Conservation (phyloP, 2,113 vertebrate genomes). For the Sakesphorus luctuosus region DNA sequence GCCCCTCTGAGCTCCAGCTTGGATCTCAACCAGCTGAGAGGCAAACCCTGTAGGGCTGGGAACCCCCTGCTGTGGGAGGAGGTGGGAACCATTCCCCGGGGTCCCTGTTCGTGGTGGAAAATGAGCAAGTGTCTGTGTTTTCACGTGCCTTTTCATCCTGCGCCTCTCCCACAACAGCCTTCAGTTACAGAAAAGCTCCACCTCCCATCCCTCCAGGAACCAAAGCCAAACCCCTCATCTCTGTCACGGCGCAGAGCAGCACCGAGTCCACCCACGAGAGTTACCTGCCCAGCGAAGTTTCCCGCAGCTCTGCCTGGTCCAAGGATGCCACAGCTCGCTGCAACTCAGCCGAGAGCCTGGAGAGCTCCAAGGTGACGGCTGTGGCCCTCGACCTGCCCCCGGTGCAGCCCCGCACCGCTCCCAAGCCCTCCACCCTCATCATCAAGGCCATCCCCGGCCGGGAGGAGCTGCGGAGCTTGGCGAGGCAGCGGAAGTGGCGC, state of each 20-base stretch:
- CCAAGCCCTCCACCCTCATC: slow-evolving; percentile 85
- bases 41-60: neutral
- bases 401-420: slow-evolving; percentile 74
- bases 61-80: neutral
- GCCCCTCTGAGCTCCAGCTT: neutral
- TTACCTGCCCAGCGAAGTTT: slow-evolving; percentile 84
- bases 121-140: slow-evolving; percentile 48
- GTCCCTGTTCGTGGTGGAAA: neutral
- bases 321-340: slow-evolving; percentile 83
- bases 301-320: slow-evolving; percentile 75
- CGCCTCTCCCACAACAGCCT: slow-evolving; percentile 79
- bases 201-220: slow-evolving; percentile 95
- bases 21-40: neutral
- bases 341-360: slow-evolving; percentile 90
- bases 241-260: slow-evolving; percentile 96
- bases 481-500: slow-evolving; percentile 90
- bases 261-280: slow-evolving; percentile 95
- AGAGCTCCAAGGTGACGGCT: slow-evolving; percentile 77
- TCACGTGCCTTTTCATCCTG: slow-evolving; percentile 39
- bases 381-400: slow-evolving; percentile 79
- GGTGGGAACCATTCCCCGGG: neutral
- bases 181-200: slow-evolving; percentile 95
- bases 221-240: slow-evolving; percentile 94
- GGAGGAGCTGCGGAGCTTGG: slow-evolving; percentile 87
- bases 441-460: slow-evolving; percentile 82